These are phyloP conservation scores for Girardinichthys multiradiatus DNA, from an alignment of 2,113 vertebrate genomes.

Conservation along the genomic window DNA sequence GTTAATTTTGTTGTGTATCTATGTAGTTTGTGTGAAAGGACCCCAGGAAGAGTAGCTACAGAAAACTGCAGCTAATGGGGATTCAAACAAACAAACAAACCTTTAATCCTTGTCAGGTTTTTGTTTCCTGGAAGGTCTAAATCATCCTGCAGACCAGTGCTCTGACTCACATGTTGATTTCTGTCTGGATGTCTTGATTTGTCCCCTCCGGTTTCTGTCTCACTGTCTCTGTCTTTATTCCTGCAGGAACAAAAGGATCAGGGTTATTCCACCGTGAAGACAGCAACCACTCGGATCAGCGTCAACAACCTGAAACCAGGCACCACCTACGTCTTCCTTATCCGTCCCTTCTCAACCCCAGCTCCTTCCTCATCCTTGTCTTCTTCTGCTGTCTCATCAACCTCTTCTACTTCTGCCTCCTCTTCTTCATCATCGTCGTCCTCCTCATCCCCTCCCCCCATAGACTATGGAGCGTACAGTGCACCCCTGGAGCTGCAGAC, in stretches of 20 bases:
- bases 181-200: no score
- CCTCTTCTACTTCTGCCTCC: conserved; percentile 69
- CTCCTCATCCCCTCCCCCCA: conserved; percentile 82
- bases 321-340: conserved; percentile 93
- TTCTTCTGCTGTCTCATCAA: conserved; percentile 84
- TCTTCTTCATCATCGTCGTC: conserved; percentile 82
- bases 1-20: no score
- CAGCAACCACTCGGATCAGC: conserved; percentile 86
- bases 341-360: conserved; percentile 84
- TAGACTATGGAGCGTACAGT: conserved; percentile 87
- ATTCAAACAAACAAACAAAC: no score
- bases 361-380: conserved; percentile 84
- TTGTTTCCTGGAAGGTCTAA: no score
- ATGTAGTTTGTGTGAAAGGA: no score
- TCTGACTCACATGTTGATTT: no score
- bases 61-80: no score
- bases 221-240: background rate
- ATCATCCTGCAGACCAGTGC: no score
- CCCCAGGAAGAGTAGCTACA: no score
- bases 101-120: no score
- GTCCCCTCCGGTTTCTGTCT: conserved; percentile 19
- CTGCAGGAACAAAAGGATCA: conserved; percentile 92
- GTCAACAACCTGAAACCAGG: conserved; percentile 93
- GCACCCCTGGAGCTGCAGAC: conserved; percentile 94
- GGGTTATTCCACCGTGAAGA: conserved; percentile 93